Evolutionary conservation across 2,113 vertebrate genomes (phyloP).

Genomic region (Coreoperca whiteheadi): DNA sequence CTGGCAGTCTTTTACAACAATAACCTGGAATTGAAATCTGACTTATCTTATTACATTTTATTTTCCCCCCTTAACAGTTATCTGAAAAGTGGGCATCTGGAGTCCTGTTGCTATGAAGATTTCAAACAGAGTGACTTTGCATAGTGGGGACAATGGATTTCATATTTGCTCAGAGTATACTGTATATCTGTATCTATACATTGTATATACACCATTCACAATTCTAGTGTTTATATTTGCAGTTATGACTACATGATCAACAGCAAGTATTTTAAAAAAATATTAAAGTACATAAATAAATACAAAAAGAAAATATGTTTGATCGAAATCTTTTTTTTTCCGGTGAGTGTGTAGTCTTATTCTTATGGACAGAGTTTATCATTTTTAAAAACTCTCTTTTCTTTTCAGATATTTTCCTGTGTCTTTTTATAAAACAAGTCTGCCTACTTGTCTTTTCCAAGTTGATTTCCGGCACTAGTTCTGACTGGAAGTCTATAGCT

Average conservation of each 20-base stretch:
- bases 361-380: not conserved
- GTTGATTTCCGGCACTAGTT: slow-evolving; percentile 2
- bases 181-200: not conserved
- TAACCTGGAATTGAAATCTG: slow-evolving; percentile 5
- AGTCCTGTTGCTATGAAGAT: slow-evolving; percentile 6
- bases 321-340: not conserved
- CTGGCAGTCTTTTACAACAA: slow-evolving; percentile 10
- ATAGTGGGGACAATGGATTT: not conserved
- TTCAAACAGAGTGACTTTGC: not conserved
- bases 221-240: not conserved
- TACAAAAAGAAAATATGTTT: not conserved
- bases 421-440: not conserved
- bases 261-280: too few relatives aligned
- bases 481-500: slow-evolving; percentile 20
- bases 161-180: not conserved
- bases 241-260: too few relatives aligned
- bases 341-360: not conserved
- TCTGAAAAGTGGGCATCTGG: not conserved
- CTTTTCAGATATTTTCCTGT: not conserved
- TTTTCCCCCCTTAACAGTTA: not conserved
- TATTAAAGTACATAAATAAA: not conserved
- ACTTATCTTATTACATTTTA: not conserved
- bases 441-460: not conserved
- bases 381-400: slow-evolving; percentile 1
- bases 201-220: not conserved